Evolutionary conservation across 1,140 invertebrate genomes (phyloP).

Genomic region (Plectrocnemia conspersa): DNA sequence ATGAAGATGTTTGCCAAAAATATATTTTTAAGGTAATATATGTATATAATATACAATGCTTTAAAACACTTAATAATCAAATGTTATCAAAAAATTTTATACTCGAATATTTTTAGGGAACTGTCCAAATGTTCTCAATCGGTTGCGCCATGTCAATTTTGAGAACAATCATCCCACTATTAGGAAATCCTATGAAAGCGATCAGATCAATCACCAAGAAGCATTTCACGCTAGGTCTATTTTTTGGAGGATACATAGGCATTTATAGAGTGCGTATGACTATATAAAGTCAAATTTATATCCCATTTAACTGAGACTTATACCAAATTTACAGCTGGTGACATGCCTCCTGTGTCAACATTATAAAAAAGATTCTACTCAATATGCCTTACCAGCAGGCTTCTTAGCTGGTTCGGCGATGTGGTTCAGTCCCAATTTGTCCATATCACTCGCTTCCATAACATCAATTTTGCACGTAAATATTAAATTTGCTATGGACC

Average conservation of each 20-base stretch:
- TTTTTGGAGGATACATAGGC: slow-evolving; percentile 50
- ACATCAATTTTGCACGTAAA: slow-evolving; percentile 33
- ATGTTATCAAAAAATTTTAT: not conserved
- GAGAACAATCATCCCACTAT: slow-evolving; percentile 42
- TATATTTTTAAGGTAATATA: slow-evolving; percentile 45
- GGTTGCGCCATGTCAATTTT: slow-evolving; percentile 48
- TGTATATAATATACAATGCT: too few relatives aligned
- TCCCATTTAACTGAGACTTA: too few relatives aligned
- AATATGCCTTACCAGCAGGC: slow-evolving; percentile 46
- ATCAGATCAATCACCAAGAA: slow-evolving; percentile 43
- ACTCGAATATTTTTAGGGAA: slow-evolving; percentile 39
- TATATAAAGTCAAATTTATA: too few relatives aligned
- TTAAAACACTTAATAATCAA: too few relatives aligned
- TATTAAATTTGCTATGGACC: not conserved
- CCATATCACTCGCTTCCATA: slow-evolving; percentile 29
- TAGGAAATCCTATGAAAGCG: slow-evolving; percentile 45
- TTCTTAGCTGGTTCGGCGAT: slow-evolving; percentile 47
- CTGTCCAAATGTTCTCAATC: slow-evolving; percentile 46
- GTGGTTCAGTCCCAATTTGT: slow-evolving; percentile 44
- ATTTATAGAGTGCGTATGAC: slow-evolving; percentile 49
- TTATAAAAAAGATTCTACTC: slow-evolving; percentile 42
- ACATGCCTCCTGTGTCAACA: slow-evolving; percentile 44
- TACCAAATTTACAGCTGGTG: slow-evolving; percentile 45
- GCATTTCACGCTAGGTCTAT: slow-evolving; percentile 46
- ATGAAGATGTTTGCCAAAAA: slow-evolving; percentile 42